Evolutionary conservation across 2,888 invertebrate genomes (phyloP), one percentile per base, ranked within the genome.

Genomic region (Diarsia mendica): DNA sequence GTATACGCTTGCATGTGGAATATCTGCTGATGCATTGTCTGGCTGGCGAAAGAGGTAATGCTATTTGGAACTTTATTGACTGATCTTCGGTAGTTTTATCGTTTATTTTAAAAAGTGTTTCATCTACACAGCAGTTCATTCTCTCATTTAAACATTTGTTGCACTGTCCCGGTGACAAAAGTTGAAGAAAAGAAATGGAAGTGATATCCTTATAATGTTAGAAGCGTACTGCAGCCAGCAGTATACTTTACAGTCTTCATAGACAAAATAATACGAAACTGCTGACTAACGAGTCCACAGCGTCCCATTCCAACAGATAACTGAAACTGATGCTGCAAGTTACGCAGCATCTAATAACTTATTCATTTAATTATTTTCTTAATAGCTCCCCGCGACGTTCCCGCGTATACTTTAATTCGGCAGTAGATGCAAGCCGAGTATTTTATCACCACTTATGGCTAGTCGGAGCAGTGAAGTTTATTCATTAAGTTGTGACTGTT

Each of bases 401-500:
- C 48, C 39, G 58, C 63, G 49, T 64, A 75, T 60, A 33, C 65
- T 74, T 76, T 72, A 60, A 58, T 78, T 84, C 58, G 65, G 55
- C 33, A 74, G 60, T 55, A 39, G 51, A 66, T 67, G 71, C 79
- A 58, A 48, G 28, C 63, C 23, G 39, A 67, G 72, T 53, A 68
- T 60, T 71, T 73, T 75, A 81, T 73, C 55, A 39, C 84, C 33
- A 61, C 69, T 77, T 68, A 58, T 63, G 65, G 65, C 72, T 55
- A 67, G 67, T 61, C n/a, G 64, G 18, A 48, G 72, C 67, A 51
- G 66, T 77, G 55, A 78, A 84, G 72, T 69, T 77, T 77, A 61
- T 76, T 86, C 84, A 82, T 83, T 75, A 77, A 67, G 53, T 78
- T 55, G 64, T 68, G 76, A 69, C 49, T 80, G 63, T 71, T 75